phyloP scores from a whole-genome alignment of 2,113 vertebrate genomes.

The Puffinus mauretanicus region DNA sequence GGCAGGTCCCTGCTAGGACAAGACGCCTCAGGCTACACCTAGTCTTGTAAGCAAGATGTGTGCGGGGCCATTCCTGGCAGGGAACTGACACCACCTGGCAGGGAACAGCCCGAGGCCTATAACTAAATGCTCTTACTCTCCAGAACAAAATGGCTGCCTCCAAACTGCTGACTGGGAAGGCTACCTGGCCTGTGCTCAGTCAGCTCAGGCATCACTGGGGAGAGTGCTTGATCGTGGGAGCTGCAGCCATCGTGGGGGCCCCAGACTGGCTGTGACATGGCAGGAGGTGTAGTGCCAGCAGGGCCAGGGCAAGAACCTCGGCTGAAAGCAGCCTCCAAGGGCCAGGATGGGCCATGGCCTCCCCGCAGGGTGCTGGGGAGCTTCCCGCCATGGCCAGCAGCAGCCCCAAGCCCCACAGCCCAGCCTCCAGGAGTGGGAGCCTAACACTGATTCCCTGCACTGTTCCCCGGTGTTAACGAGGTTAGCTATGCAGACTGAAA shows the following conservation, averaged over 20 bases:
- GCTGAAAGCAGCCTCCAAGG: fast-evolving
- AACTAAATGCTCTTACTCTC: neutral
- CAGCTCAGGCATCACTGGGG: neutral
- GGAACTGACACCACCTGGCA: neutral
- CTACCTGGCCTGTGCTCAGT: fast-evolving
- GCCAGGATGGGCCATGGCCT: neutral
- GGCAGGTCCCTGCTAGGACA: neutral
- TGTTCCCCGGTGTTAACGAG: neutral
- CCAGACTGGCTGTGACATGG: fast-evolving
- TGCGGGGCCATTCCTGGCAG: fast-evolving
- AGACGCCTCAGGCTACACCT: neutral
- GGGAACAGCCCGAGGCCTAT: neutral
- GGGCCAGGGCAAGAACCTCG: neutral
- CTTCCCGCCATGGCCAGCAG: fast-evolving
- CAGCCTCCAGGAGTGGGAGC: fast-evolving
- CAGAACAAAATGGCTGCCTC: neutral
- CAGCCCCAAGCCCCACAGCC: neutral
- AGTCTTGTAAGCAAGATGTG: neutral
- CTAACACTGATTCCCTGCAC: fast-evolving
- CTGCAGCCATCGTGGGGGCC: fast-evolving
- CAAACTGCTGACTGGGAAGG: neutral
- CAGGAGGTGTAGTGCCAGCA: no score
- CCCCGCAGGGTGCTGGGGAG: fast-evolving
- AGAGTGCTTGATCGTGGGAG: neutral
- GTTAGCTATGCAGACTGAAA: neutral